A percentile compares a stretch with the other conserved stretches of the same genome.
phyloP scores from a whole-genome alignment of 2,888 invertebrate genomes.

The Zaprionus obscuricornis region DNA sequence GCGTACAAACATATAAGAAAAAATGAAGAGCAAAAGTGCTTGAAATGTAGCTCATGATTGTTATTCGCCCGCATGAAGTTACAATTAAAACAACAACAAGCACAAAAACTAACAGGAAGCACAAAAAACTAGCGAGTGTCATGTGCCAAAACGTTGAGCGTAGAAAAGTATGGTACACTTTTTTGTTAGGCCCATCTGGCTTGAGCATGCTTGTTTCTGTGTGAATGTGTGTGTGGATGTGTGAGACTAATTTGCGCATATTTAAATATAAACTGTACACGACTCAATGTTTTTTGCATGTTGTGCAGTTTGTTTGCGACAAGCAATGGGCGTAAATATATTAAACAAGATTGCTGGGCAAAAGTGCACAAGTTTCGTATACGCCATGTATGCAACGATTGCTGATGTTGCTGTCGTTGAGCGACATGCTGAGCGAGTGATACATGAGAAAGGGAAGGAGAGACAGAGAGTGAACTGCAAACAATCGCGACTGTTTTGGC shows the following conservation, averaged over 20 bases:
- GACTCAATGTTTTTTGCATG: constrained; percentile 60
- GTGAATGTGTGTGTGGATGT: constrained; percentile 11
- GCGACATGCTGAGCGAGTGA: constrained; percentile 26
- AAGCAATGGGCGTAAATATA: constrained; percentile 79
- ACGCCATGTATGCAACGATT: constrained; percentile 58
- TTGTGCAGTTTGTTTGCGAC: constrained; percentile 46
- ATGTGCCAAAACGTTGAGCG: constrained; percentile 71
- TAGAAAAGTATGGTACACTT: constrained; percentile 58
- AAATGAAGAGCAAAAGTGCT: constrained; percentile 18
- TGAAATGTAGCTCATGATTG: constrained; percentile 16
- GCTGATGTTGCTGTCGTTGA: constrained; percentile 20
- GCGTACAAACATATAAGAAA: constrained; percentile 3
- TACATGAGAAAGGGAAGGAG: constrained; percentile 1
- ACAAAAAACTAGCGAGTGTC: constrained; percentile 72
- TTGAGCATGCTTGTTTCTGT: neutral
- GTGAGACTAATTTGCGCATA: constrained; percentile 78
- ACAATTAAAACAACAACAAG: constrained; percentile 13
- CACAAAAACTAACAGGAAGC: no score
- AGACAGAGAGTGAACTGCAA: constrained; percentile 4
- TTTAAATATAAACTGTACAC: constrained; percentile 80
- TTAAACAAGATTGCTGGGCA: constrained; percentile 71
- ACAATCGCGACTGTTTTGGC: constrained; percentile 75
- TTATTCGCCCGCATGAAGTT: constrained; percentile 40
- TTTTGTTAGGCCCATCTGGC: constrained; percentile 40
- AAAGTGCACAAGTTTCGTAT: constrained; percentile 58